These are phyloP conservation scores for Sclerodermus sp. DNA, from an alignment of 2,888 invertebrate genomes.

Conservation along the genomic window DNA sequence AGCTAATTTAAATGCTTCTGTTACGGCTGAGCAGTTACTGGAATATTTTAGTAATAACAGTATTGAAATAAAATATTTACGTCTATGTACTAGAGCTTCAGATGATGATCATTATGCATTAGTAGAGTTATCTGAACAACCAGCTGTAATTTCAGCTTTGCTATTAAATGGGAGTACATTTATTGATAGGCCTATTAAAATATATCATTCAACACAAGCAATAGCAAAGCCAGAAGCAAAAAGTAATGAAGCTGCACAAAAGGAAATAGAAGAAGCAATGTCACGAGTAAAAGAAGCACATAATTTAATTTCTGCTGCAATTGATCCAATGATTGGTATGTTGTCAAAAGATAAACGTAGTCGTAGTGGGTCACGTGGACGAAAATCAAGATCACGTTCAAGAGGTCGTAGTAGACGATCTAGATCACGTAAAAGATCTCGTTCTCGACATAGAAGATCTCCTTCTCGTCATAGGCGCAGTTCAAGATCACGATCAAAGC, in stretches of 20 bases:
- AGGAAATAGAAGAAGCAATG: slow-evolving; percentile 97
- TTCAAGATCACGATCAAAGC: slow-evolving; percentile 59
- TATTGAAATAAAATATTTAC: slow-evolving; percentile 87
- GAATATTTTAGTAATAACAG: slow-evolving; percentile 85
- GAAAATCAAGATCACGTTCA: slow-evolving; percentile 67
- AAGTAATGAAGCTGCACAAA: slow-evolving; percentile 92
- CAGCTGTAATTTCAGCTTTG: slow-evolving; percentile 82
- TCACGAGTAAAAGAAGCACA: slow-evolving; percentile 95
- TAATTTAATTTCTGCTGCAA: slow-evolving; percentile 90
- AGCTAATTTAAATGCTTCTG: slow-evolving; percentile 72
- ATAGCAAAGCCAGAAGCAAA: slow-evolving; percentile 92
- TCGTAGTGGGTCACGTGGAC: slow-evolving; percentile 58
- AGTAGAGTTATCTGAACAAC: slow-evolving; percentile 92
- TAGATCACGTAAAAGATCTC: slow-evolving; percentile 58
- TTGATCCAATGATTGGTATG: slow-evolving; percentile 88
- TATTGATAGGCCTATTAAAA: slow-evolving; percentile 71
- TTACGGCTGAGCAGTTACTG: slow-evolving; percentile 79
- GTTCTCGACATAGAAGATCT: slow-evolving; percentile 53
- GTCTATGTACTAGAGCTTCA: slow-evolving; percentile 83
- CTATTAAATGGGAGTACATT: slow-evolving; percentile 80
- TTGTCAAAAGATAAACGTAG: slow-evolving; percentile 83
- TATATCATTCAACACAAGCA: slow-evolving; percentile 89
- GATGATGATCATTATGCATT: slow-evolving; percentile 81
- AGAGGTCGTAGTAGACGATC: slow-evolving; percentile 60
- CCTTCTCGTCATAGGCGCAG: slow-evolving; percentile 61